These are phyloP conservation scores for Brachionus angularis DNA, from an alignment of 1,140 invertebrate species.

Conservation along the genomic window DNA sequence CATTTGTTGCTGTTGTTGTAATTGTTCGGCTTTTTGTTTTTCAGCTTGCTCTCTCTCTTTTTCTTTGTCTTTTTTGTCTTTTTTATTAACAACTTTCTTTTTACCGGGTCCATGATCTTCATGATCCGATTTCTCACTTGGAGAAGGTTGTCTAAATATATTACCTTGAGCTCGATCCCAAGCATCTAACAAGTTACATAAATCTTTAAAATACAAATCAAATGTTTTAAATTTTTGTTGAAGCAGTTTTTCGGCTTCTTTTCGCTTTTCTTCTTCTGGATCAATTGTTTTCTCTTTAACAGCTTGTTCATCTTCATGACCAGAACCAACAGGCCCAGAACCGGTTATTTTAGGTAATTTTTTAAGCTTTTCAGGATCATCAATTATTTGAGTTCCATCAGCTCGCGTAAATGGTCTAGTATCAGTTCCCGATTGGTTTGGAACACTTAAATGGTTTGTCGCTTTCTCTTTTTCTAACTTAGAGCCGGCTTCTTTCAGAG, in stretches of 20 bases:
- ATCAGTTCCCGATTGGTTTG: conserved; percentile 46
- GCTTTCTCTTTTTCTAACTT: conserved; percentile 45
- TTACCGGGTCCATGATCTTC: conserved; percentile 47
- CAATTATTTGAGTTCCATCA: not conserved
- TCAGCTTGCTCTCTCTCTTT: conserved; percentile 34
- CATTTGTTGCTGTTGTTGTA: conserved; percentile 7
- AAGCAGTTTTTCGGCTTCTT: conserved; percentile 11
- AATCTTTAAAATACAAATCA: conserved; percentile 54
- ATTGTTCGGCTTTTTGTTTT: conserved; percentile 2
- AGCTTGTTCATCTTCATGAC: conserved; percentile 44
- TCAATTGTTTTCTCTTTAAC: conserved; percentile 48
- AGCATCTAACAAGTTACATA: conserved; percentile 52
- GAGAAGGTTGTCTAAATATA: conserved; percentile 29
- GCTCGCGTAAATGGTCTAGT: conserved; percentile 44
- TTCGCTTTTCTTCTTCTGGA: conserved; percentile 47
- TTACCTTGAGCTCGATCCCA: conserved; percentile 53
- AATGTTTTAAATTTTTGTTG: conserved; percentile 54
- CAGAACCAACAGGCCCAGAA: too few species aligned
- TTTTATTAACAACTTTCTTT: conserved; percentile 46
- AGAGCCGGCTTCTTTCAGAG: conserved; percentile 46
- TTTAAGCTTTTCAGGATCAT: conserved; percentile 19
- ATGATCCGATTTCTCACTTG: conserved; percentile 35
- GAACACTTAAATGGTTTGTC: conserved; percentile 44
- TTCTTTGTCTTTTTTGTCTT: conserved; percentile 2
- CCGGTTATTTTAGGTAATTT: not conserved